phyloP scores from a whole-genome alignment of 2,797 vertebrate genomes.

The Emys orbicularis region DNA sequence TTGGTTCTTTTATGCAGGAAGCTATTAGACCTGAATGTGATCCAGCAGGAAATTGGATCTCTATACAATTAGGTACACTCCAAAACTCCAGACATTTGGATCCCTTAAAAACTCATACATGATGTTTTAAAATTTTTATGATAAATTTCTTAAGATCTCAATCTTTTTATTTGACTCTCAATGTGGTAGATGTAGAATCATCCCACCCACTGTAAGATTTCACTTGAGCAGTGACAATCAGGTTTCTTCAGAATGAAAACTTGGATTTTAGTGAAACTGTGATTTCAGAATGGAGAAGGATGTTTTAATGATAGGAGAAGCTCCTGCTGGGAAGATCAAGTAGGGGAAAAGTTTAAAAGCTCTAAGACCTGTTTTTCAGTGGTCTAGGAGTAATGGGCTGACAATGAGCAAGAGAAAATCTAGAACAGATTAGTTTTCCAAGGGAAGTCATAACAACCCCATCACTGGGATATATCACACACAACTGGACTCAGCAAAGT shows the following conservation, averaged over 20 bases:
- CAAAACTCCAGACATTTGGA: neutral
- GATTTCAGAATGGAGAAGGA: neutral
- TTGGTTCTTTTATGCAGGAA: neutral
- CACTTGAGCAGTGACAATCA: neutral
- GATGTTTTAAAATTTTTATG: neutral
- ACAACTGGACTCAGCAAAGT: neutral
- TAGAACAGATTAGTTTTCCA: neutral
- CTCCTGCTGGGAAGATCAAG: neutral
- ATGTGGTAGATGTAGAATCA: neutral
- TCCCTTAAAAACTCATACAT: neutral
- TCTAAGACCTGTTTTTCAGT: neutral
- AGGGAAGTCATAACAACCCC: neutral
- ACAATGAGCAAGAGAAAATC: neutral
- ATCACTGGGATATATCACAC: neutral
- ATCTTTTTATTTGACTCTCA: neutral
- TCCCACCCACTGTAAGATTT: neutral
- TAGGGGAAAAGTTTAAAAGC: neutral
- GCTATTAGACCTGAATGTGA: neutral
- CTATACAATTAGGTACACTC: neutral
- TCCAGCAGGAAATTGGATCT: neutral
- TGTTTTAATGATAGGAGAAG: neutral
- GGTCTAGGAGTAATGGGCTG: neutral
- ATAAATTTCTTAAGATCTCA: neutral
- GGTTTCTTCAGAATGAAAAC: neutral
- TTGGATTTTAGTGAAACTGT: neutral